A percentile compares a stretch with the other conserved stretches of the same genome.
Evolutionary conservation across 2,888 invertebrate genomes (phyloP).

Genomic region (Listrodromus nycthemerus): DNA sequence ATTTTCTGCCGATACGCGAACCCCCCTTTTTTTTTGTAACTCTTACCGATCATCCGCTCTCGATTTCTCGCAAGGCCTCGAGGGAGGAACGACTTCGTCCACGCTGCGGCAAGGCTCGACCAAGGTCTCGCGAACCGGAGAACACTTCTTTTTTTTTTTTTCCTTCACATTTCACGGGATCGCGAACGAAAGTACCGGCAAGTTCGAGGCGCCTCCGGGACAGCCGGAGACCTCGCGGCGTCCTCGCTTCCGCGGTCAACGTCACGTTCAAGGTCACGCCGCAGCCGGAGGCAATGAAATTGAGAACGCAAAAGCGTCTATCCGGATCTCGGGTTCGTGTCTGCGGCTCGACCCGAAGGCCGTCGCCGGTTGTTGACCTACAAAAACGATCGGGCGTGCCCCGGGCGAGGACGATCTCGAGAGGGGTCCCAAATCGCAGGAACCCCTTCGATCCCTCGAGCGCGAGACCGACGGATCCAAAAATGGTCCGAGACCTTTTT

Average conservation of each 20-base stretch:
- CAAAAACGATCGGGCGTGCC: conserved; percentile 19
- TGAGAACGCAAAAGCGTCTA: conserved; percentile 45
- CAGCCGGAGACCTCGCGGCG: conserved; percentile 25
- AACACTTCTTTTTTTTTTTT: conserved; percentile 1
- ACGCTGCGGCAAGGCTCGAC: background rate
- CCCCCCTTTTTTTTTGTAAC: background rate
- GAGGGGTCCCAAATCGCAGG: too few species aligned
- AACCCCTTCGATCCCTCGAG: too few species aligned
- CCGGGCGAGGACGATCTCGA: too few species aligned
- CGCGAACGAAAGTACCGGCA: conserved; percentile 19
- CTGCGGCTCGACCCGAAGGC: conserved; percentile 31
- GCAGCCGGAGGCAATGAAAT: conserved; percentile 44
- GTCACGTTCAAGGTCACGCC: conserved; percentile 60
- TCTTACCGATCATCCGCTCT: background rate
- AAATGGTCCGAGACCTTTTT: too few species aligned
- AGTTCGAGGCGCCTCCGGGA: conserved; percentile 49
- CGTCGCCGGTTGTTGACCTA: conserved; percentile 54
- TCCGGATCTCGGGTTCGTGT: conserved; percentile 40
- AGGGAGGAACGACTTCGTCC: conserved; percentile 18
- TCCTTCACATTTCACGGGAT: conserved; percentile 51
- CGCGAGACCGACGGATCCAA: too few species aligned
- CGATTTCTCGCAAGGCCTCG: background rate
- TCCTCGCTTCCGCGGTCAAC: conserved; percentile 68
- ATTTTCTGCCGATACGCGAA: background rate
- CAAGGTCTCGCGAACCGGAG: conserved; percentile 28